Base-by-base conservation (phyloP, 1,140 invertebrate species). In the Goniozus legneri region DNA sequence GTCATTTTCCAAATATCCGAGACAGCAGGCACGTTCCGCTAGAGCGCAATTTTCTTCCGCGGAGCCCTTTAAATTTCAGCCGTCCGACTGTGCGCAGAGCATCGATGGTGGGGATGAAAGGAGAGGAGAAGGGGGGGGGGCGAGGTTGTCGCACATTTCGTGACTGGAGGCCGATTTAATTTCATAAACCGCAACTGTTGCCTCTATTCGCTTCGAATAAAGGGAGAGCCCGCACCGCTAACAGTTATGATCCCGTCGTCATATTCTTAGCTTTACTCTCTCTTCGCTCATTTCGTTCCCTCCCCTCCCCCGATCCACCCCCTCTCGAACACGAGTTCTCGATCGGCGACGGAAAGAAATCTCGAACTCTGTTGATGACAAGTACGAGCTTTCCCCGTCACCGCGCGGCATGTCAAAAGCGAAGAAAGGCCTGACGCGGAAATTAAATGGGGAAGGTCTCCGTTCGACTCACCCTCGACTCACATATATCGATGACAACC, bases 151-250 rank as follows among this genome's bases (percentile, higher is more conserved):
- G 51, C 48, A 63, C 58, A 58, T 67, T 68, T 54, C 54, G 50
- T 38, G 57, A 60, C 55, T 65, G 54, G 44, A 57, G 63, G 52
- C 56, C 64, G 58, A 73, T 68, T 73, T 71, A 70, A 75, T 75
- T 74, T 74, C 71, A 73, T 75, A 76, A 75, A 76, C 71, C 71
- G 67, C 73, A 75, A 76, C 71, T 75, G 71, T 73, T 75, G 60
- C 71, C 69, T 63, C 67, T 64, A 71, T 72, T 72, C 61, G 60
- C 56, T 64, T 60, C 50, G 56, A 69, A 71, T 6, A 6, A 10
- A 27, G 24, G 24, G 10, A 71, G 61, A 60, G 63, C 57, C 61
- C 55, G 48, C 58, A 60, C 55, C 58, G 58, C 62, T 68, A 68
- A 71, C 60, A 60, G 62, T 71, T 73, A 71, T 66, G 60, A 67